Conservation (phyloP, 1,140 invertebrate species). For the Andrena cerasifolii region DNA sequence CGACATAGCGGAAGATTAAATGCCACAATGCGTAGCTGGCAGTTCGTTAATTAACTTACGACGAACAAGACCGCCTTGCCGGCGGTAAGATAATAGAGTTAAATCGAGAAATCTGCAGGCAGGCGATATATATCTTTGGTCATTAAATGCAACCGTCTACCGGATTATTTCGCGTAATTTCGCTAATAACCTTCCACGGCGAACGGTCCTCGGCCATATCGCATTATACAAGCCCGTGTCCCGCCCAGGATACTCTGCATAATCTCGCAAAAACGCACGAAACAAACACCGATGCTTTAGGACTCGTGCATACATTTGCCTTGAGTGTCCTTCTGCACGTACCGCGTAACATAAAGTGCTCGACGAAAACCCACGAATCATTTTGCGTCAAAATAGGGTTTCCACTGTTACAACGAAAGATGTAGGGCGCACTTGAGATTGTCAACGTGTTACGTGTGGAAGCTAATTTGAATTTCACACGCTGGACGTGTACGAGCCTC, state of each 20-base stretch:
- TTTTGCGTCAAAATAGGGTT: no score
- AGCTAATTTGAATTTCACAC: no score
- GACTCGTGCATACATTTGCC: no score
- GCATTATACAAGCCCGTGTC: not conserved
- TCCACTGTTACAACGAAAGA: no score
- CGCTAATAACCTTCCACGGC: conserved; percentile 33
- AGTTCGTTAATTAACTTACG: conserved; percentile 52
- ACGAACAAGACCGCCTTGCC: conserved; percentile 28
- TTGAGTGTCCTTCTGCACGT: no score
- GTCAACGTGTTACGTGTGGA: no score
- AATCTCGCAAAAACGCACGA: no score
- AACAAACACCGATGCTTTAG: no score
- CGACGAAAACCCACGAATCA: no score
- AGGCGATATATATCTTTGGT: conserved; percentile 18
- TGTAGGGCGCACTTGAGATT: no score
- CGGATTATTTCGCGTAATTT: conserved; percentile 52
- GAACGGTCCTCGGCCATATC: not conserved
- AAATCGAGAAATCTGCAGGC: conserved; percentile 26
- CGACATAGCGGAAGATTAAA: conserved; percentile 24
- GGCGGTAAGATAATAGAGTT: conserved; percentile 31
- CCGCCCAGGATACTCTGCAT: conserved; percentile 6
- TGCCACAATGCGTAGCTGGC: conserved; percentile 1
- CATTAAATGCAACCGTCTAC: conserved; percentile 38
- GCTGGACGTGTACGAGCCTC: no score
- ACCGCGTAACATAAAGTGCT: no score